Evolutionary conservation across 2,888 invertebrate genomes (phyloP).

Genomic region (Acronicta leporina): DNA sequence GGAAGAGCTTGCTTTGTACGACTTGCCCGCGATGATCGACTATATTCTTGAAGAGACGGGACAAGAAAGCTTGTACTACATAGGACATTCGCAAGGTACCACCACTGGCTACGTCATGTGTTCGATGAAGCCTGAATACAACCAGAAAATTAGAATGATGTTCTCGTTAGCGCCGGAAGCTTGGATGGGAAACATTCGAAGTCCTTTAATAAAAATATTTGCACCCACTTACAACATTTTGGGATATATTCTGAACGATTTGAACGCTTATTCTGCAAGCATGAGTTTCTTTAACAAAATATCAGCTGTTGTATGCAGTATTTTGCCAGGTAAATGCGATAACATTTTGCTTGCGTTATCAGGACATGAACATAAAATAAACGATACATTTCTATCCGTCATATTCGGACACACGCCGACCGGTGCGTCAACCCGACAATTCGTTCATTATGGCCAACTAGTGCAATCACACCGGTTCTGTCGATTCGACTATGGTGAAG

Average conservation of each 20-base stretch:
- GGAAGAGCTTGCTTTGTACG: slow-evolving; percentile 92
- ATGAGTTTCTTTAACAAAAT: slow-evolving; percentile 67
- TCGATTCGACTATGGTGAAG: slow-evolving; percentile 71
- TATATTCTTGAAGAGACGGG: slow-evolving; percentile 85
- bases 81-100: slow-evolving; percentile 93
- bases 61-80: slow-evolving; percentile 88
- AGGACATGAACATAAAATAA: slow-evolving; percentile 67
- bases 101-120: slow-evolving; percentile 89
- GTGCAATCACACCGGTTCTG: slow-evolving; percentile 73
- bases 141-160: slow-evolving; percentile 87
- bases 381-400: slow-evolving; percentile 87
- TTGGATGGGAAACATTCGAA: slow-evolving; percentile 82
- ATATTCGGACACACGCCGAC: slow-evolving; percentile 90
- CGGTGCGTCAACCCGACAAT: slow-evolving; percentile 86
- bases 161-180: slow-evolving; percentile 90
- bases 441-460: slow-evolving; percentile 82
- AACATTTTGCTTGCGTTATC: slow-evolving; percentile 65
- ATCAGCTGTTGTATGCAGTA: slow-evolving; percentile 63
- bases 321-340: slow-evolving; percentile 64
- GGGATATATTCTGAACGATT: slow-evolving; percentile 59
- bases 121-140: slow-evolving; percentile 87
- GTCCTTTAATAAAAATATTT: slow-evolving; percentile 70
- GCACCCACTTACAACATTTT: slow-evolving; percentile 64
- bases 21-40: slow-evolving; percentile 93
- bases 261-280: slow-evolving; percentile 63